These are phyloP conservation scores for Meriones psammophilus DNA, from an alignment of 2,797 vertebrate genomes.

Conservation along the genomic window DNA sequence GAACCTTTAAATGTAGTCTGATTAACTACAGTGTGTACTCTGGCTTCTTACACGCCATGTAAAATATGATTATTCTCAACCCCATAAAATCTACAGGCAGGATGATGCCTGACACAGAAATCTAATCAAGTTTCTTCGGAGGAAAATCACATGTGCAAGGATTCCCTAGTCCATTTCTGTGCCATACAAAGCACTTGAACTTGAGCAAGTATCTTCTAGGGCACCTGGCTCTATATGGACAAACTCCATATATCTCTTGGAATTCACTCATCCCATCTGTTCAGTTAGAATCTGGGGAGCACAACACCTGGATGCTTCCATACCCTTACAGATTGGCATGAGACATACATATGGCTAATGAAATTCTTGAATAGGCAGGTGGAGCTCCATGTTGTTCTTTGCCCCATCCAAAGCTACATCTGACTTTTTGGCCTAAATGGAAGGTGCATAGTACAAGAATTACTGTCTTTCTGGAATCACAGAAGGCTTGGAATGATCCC, in stretches of 20 bases:
- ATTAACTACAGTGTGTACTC: constrained; percentile 37
- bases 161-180: background rate
- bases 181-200: background rate
- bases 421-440: no score
- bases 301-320: background rate
- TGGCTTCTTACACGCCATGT: constrained; percentile 45
- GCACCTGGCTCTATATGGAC: no score
- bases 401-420: background rate
- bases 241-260: no score
- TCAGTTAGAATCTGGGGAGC: background rate
- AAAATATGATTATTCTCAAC: constrained; percentile 40
- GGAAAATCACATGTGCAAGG: accelerated
- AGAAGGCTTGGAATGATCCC: background rate
- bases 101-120: background rate
- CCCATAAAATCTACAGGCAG: background rate
- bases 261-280: background rate
- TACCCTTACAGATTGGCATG: background rate
- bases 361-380: background rate
- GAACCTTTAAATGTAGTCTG: constrained; percentile 71
- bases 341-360: background rate
- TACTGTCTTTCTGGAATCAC: background rate
- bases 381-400: background rate
- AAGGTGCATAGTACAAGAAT: background rate
- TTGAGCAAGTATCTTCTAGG: background rate
- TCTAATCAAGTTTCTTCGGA: background rate